Evolutionary conservation across 2,113 vertebrate species (phyloP), one percentile per base, ranked within the genome.

Genomic region (Sakesphorus luctuosus): DNA sequence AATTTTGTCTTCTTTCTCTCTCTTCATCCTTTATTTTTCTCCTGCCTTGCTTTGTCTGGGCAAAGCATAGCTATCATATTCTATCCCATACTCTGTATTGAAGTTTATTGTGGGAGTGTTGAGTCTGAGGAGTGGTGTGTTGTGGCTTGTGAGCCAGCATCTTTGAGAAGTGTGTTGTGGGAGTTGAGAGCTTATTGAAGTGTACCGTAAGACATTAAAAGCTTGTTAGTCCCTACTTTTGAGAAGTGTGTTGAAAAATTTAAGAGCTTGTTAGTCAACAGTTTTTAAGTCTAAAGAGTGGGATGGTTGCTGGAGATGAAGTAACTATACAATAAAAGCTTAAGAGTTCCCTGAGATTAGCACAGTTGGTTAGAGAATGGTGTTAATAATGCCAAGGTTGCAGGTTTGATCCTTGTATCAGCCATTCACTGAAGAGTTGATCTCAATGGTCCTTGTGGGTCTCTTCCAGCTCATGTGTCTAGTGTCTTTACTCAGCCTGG

Each of bases 41-140:
- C 28, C 14, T 69, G 14, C 21, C 36, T 77, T 61, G 21, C 33
- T 44, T 52, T 52, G 7, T 36, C 44, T 52, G 46, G 26, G 13
- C 18, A 52, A 52, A 77, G 59, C 11, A 26, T 2, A 2, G 44
- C 46, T 28, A 18, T 61, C 73, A 46, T 61, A 61, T 62, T 53
- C 55, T 62, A 53, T 28, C 20, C 14, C 11, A 11, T 38, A 28
- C 4, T 46, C 55, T 0, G 0, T 50, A 77, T 3, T 52, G 31
- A 44, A 18, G 17, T 61, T 68, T 31, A 3, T 52, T 46, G 18
- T 62, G 74, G 38, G 28, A 69, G 18, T 8, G 28, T 12, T 33
- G 28, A 69, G 15, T 3, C 26, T 46, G 23, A 33, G 46, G 14
- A 61, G 23, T 6, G 36, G 23, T 53, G 6, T 62, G 23, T 16